A percentile compares a stretch with the other conserved stretches of the same genome.
Evolutionary conservation across 1,140 invertebrate genomes (phyloP).

Genomic region (Rhynchophorus ferrugineus): DNA sequence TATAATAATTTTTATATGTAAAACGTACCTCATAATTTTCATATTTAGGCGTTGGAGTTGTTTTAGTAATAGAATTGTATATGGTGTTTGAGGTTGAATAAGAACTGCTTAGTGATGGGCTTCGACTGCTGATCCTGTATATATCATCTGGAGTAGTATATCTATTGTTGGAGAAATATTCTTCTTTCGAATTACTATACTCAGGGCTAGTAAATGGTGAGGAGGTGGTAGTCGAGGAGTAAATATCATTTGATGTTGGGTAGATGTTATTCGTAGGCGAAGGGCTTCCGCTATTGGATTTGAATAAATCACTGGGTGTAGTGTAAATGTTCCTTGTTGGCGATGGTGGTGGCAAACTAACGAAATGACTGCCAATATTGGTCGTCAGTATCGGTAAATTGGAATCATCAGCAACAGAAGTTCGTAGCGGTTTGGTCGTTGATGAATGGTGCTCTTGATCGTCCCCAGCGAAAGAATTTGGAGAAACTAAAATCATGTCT

Average conservation of each 20-base stretch:
- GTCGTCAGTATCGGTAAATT: constrained; percentile 40
- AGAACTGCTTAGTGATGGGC: too few relatives aligned
- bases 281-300: constrained; percentile 10
- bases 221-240: too few relatives aligned
- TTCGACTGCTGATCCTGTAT: too few relatives aligned
- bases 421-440: constrained; percentile 35
- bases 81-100: constrained; percentile 1
- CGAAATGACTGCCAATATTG: constrained; percentile 37
- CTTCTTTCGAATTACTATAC: too few relatives aligned
- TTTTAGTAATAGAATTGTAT: constrained; percentile 6
- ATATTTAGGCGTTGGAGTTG: not conserved
- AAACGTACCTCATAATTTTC: not conserved
- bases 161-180: too few relatives aligned
- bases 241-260: too few relatives aligned
- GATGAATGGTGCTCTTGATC: constrained; percentile 38
- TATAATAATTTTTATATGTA: too few relatives aligned
- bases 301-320: not conserved
- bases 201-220: too few relatives aligned
- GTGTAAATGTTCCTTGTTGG: constrained; percentile 11
- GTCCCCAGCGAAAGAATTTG: constrained; percentile 39
- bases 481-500: constrained; percentile 20
- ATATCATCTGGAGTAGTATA: too few relatives aligned
- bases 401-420: constrained; percentile 28
- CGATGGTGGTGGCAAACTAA: constrained; percentile 27
- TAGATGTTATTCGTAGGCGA: too few relatives aligned